Percentiles rank a stretch among this genome's conserved stretches.
Conservation (phyloP, 2,113 vertebrate genomes). For the rat (Rattus norvegicus) region GRCr8 NC_086026.1:112512001-112512500, state of each 20-base stretch:
- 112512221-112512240: too few species aligned
- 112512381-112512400: conserved; percentile 91
- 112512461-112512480: conserved; percentile 97
- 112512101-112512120: too few species aligned
- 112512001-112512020: too few species aligned
- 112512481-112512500: conserved; percentile 96
- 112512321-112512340: background rate
- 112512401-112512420: conserved; percentile 94
- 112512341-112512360: background rate
- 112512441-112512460: conserved; percentile 98
- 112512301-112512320: background rate
- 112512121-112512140: too few species aligned
- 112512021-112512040: too few species aligned
- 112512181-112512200: too few species aligned
- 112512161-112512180: too few species aligned
- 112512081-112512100: too few species aligned
- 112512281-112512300: background rate
- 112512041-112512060: too few species aligned
- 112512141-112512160: too few species aligned
- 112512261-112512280: background rate
- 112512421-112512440: conserved; percentile 96
- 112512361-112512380: background rate
- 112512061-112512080: too few species aligned
- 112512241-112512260: rapidly evolving
- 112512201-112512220: too few species aligned